These are phyloP conservation scores for Griposia aprilina DNA, from an alignment of 2,888 invertebrate species.

Conservation along the genomic window DNA sequence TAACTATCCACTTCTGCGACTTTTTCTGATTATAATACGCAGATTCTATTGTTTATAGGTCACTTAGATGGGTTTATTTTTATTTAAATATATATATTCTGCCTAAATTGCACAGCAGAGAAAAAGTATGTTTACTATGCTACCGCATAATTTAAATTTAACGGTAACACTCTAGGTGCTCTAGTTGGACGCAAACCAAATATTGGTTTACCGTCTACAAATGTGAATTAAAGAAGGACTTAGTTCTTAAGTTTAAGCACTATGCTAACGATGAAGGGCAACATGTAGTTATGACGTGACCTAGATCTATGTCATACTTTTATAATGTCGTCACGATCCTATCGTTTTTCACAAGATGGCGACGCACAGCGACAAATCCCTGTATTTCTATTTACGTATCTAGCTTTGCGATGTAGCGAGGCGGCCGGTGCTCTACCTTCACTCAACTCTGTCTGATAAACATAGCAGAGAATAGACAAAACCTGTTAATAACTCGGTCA, in stretches of 20 bases:
- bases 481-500: slow-evolving; percentile 77
- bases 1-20: slow-evolving; percentile 7
- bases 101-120: background rate
- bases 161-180: slow-evolving; percentile 24
- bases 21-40: background rate
- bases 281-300: slow-evolving; percentile 72
- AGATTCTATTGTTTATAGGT: background rate
- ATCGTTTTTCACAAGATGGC: slow-evolving; percentile 91
- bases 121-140: slow-evolving; percentile 6
- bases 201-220: slow-evolving; percentile 46
- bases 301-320: slow-evolving; percentile 84
- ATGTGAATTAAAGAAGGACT: slow-evolving; percentile 23
- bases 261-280: slow-evolving; percentile 31
- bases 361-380: slow-evolving; percentile 89
- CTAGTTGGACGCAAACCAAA: slow-evolving; percentile 49
- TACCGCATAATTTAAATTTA: slow-evolving; percentile 36
- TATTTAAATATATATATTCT: background rate
- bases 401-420: slow-evolving; percentile 82
- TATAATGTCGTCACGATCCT: slow-evolving; percentile 87
- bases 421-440: slow-evolving; percentile 70
- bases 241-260: slow-evolving; percentile 22
- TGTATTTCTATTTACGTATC: slow-evolving; percentile 90
- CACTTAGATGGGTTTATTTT: background rate
- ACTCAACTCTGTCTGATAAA: slow-evolving; percentile 58
- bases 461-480: slow-evolving; percentile 64